These are phyloP conservation scores for Abrostola triplasia DNA, from an alignment of 2,888 invertebrate genomes.

Conservation along the genomic window DNA sequence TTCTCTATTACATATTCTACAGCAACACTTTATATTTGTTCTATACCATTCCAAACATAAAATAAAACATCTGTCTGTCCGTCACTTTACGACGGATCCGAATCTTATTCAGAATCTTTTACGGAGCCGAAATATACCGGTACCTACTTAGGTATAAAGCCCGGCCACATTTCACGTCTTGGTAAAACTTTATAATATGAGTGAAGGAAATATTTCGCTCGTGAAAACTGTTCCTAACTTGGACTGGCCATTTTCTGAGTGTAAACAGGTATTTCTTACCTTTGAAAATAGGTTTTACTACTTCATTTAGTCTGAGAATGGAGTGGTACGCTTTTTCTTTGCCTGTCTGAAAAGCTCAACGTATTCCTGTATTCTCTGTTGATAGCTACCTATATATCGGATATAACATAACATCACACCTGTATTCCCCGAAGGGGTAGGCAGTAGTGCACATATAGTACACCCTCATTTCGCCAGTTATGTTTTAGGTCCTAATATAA, in stretches of 20 bases:
- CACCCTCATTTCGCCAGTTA: too few species aligned
- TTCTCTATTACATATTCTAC: constrained; percentile 6
- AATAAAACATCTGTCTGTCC: constrained; percentile 43
- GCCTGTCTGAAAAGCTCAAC: too few species aligned
- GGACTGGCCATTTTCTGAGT: not conserved
- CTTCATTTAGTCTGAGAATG: too few species aligned
- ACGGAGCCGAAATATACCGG: not conserved
- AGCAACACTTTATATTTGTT: constrained; percentile 32
- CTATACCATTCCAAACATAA: constrained; percentile 53
- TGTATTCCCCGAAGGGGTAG: too few species aligned
- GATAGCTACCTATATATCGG: too few species aligned
- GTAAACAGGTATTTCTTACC: too few species aligned
- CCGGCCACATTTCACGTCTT: not conserved
- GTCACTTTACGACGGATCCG: constrained; percentile 47
- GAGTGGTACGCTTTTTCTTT: too few species aligned
- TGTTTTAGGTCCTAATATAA: too few species aligned
- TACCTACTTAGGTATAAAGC: constrained; percentile 1
- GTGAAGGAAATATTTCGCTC: not conserved
- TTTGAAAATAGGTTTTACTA: too few species aligned
- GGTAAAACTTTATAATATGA: not conserved
- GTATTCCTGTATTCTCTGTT: too few species aligned
- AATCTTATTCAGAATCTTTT: constrained; percentile 34
- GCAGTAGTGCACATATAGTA: too few species aligned
- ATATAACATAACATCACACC: too few species aligned
- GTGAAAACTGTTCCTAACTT: not conserved